Conservation (phyloP, 2,888 invertebrate genomes). For the Drosophila anomelani region DNA sequence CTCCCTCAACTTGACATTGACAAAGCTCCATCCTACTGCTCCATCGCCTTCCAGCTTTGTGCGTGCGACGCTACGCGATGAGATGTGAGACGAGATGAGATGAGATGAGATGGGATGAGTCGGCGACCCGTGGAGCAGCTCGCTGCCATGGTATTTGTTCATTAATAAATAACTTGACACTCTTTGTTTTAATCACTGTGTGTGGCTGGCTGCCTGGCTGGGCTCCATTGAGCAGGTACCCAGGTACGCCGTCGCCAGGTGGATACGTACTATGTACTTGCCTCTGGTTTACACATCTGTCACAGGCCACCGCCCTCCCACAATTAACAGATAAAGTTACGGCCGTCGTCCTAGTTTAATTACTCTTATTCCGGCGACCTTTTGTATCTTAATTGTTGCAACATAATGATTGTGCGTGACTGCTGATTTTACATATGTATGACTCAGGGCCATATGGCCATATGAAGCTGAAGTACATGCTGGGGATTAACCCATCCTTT, state of each 20-base stretch:
- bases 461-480: not conserved
- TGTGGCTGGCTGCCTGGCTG: not conserved
- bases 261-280: slow-evolving; percentile 36
- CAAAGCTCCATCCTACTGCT: slow-evolving; percentile 24
- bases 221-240: slow-evolving; percentile 4
- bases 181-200: slow-evolving; percentile 68
- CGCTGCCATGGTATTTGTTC: slow-evolving; percentile 55
- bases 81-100: slow-evolving; percentile 4
- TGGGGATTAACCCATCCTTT: not conserved
- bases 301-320: slow-evolving; percentile 24
- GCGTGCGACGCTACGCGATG: slow-evolving; percentile 19
- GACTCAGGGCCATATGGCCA: not conserved
- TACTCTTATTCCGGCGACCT: slow-evolving; percentile 25
- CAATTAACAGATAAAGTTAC: slow-evolving; percentile 51
- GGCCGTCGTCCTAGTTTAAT: slow-evolving; percentile 34
- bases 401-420: slow-evolving; percentile 24
- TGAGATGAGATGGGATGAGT: slow-evolving; percentile 26
- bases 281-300: slow-evolving; percentile 37
- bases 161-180: slow-evolving; percentile 72
- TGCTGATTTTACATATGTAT: slow-evolving; percentile 11
- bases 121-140: slow-evolving; percentile 28
- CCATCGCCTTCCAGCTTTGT: slow-evolving; percentile 21
- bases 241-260: slow-evolving; percentile 36
- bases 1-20: slow-evolving; percentile 43
- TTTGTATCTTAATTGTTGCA: slow-evolving; percentile 29